Conservation (phyloP, 2,797 vertebrate genomes). For the Bovichtus variegatus region DNA sequence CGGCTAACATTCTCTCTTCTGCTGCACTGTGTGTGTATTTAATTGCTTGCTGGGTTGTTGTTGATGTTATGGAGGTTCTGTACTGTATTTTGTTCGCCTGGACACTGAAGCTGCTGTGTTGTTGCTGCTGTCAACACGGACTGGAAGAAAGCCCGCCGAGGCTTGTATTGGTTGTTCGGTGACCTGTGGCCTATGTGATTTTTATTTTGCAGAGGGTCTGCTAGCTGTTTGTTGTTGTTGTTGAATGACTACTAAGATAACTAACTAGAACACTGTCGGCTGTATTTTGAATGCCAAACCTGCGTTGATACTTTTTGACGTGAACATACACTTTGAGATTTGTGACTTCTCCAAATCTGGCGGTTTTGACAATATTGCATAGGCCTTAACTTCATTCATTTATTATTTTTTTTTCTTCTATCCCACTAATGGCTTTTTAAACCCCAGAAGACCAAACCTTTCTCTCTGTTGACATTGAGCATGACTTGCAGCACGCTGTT, state of each 20-base stretch:
- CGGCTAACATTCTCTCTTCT: not conserved
- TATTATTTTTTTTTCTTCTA: too few relatives aligned
- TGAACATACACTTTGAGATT: not conserved
- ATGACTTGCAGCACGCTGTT: slow-evolving; percentile 49
- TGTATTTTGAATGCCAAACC: not conserved
- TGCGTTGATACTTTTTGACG: not conserved
- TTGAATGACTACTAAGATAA: not conserved
- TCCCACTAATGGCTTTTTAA: slow-evolving; percentile 28
- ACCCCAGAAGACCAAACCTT: not conserved
- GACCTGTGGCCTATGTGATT: not conserved
- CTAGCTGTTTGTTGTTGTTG: not conserved
- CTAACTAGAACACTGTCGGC: not conserved
- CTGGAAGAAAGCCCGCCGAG: not conserved
- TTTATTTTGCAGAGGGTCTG: not conserved
- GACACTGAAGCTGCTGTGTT: not conserved
- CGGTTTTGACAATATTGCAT: not conserved
- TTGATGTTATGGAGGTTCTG: not conserved
- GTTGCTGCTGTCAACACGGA: not conserved
- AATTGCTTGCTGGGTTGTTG: not conserved
- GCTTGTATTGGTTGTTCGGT: slow-evolving; percentile 1
- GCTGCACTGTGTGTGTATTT: not conserved
- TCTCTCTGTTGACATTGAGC: slow-evolving; percentile 43
- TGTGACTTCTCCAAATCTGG: not conserved
- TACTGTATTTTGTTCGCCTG: not conserved
- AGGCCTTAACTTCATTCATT: not conserved